Base-by-base conservation (phyloP, 2,888 invertebrate species). In the Nyleta sp. region DNA sequence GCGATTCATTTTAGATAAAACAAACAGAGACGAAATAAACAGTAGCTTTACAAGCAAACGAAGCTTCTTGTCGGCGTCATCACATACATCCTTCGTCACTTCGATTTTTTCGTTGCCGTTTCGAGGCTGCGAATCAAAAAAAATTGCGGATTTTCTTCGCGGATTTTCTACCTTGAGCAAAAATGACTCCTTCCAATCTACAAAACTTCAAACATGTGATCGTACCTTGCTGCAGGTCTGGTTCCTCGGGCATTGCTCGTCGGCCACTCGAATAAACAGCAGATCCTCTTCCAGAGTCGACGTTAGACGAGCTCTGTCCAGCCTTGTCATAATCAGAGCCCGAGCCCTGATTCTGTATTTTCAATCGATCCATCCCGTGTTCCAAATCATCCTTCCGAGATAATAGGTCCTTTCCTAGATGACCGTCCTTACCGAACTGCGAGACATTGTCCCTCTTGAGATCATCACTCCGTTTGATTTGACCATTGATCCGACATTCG, bases 231-330 rank as follows among this genome's bases (percentile, higher is more conserved):
- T 87, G 83, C 55, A 87, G 82, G 53, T 80, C 86, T 75, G 82
- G 90, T 84, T 87, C 91, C 80, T 92, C 92, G 20, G 91, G 92
- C 53, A 88, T 88, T 42, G 93, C 93, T 84, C 94, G 91, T 78
- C 95, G 91, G 1, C 95, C 95, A 85, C 95, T 95, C 38, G 95
- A 95, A 89, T 95, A 95, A 46, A 95, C 95, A 5, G 95, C 95
- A 87, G 95, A 95, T n/a, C 95, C 95, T 81, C 95, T 92, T 15
- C 95, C 95, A 0, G 95, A 95, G 89, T 96, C 95, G 18, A 95
- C 95, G 87, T 95, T 95, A 0, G 95, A 95, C 0, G 92, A 92
- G 10, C 94, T 95, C 81, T 94, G 95, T 4, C 95, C 95, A 53
- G 94, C 93, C 89, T 95, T 95, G 87, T 95, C 95, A 85, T 95